Evolutionary conservation across 1,140 invertebrate species (phyloP).

Genomic region (Neuroterus valhalla): DNA sequence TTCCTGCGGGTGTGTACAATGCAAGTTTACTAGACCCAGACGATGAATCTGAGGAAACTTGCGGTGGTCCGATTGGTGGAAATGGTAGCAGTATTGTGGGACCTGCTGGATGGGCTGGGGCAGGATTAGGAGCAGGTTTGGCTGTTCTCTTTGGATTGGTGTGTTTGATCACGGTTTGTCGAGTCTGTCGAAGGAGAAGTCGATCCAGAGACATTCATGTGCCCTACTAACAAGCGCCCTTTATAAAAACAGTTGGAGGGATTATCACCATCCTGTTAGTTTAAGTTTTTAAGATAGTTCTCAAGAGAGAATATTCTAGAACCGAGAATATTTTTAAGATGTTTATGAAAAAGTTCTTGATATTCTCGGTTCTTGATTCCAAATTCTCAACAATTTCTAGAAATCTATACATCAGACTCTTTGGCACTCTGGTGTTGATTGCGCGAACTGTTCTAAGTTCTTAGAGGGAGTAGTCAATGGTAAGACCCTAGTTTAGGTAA

Average conservation of each 20-base stretch:
- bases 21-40: slow-evolving; percentile 59
- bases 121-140: slow-evolving; percentile 69
- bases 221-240: slow-evolving; percentile 64
- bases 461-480: slow-evolving; percentile 22
- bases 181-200: slow-evolving; percentile 70
- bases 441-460: slow-evolving; percentile 21
- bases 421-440: slow-evolving; percentile 25
- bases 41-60: slow-evolving; percentile 69
- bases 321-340: too few relatives aligned
- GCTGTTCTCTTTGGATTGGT: slow-evolving; percentile 69
- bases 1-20: slow-evolving; percentile 56
- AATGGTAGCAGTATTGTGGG: slow-evolving; percentile 59
- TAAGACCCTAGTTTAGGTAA: slow-evolving; percentile 35
- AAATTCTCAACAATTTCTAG: too few relatives aligned
- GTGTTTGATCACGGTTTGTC: slow-evolving; percentile 72
- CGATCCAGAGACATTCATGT: slow-evolving; percentile 71
- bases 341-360: too few relatives aligned
- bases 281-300: too few relatives aligned
- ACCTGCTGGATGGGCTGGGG: slow-evolving; percentile 69
- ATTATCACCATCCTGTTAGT: neutral
- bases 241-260: slow-evolving; percentile 21
- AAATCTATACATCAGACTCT: neutral
- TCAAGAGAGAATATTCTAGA: too few relatives aligned
- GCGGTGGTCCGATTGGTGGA: slow-evolving; percentile 64
- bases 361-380: too few relatives aligned